Conservation (phyloP, 2,113 vertebrate species). For the Campylomormyrus numenius region DNA sequence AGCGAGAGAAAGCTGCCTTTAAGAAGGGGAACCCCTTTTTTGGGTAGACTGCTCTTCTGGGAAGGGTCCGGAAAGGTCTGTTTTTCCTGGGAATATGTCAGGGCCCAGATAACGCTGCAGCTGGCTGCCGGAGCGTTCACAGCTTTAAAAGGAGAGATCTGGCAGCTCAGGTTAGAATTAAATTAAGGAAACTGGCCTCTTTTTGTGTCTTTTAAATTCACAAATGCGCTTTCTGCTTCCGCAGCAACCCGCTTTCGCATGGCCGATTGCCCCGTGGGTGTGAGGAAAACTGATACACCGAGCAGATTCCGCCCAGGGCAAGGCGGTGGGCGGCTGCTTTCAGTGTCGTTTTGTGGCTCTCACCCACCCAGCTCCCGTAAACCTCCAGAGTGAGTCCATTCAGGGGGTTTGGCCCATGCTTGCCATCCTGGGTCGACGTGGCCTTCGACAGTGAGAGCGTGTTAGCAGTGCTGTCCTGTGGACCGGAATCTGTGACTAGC, state of each 20-base stretch:
- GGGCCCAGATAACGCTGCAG: background rate
- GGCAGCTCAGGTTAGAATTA: background rate
- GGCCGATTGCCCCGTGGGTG: background rate
- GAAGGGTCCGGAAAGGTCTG: background rate
- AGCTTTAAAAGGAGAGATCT: background rate
- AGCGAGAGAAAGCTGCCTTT: conserved; percentile 15
- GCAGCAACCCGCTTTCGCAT: background rate
- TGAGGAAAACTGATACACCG: background rate
- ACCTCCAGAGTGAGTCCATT: background rate
- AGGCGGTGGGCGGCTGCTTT: background rate
- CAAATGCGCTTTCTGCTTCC: background rate
- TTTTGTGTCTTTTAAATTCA: background rate
- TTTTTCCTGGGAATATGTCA: background rate
- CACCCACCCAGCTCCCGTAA: background rate
- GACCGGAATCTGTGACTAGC: background rate
- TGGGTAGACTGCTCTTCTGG: background rate
- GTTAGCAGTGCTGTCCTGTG: background rate
- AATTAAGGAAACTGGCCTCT: background rate
- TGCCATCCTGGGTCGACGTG: background rate
- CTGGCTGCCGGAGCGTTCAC: background rate
- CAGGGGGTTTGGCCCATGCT: background rate
- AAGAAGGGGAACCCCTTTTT: background rate
- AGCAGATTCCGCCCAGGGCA: background rate
- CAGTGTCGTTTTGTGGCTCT: background rate
- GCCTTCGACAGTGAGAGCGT: background rate